These are phyloP conservation scores for Mizuhopecten yessoensis DNA, from an alignment of 1,140 invertebrate species.

Conservation along the genomic window DNA sequence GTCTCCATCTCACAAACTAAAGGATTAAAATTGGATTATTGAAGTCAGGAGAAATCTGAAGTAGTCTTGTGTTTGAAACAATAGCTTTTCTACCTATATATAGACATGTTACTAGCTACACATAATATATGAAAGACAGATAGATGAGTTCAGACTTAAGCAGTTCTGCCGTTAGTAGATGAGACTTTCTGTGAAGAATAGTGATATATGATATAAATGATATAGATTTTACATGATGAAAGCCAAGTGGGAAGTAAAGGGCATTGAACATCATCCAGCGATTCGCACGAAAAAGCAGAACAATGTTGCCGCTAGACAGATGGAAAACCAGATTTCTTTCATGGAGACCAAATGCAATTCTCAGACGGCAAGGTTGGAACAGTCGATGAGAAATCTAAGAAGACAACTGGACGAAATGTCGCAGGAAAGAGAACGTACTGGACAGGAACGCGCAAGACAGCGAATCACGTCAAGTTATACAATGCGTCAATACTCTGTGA, in stretches of 20 bases:
- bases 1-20: neutral
- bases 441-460: neutral
- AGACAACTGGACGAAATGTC: conserved; percentile 58
- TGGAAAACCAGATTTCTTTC: conserved; percentile 53
- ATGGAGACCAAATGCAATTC: conserved; percentile 57
- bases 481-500: conserved; percentile 54
- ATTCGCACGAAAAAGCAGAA: conserved; percentile 59
- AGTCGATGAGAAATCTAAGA: conserved; percentile 57
- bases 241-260: neutral
- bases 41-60: neutral
- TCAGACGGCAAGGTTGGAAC: conserved; percentile 52
- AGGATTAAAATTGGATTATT: neutral
- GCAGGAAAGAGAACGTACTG: conserved; percentile 44
- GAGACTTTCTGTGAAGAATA: neutral
- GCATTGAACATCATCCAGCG: conserved; percentile 48
- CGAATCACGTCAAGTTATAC: conserved; percentile 46
- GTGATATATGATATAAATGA: neutral
- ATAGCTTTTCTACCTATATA: too few relatives aligned
- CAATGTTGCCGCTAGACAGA: conserved; percentile 58
- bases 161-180: neutral
- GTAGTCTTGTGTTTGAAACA: too few relatives aligned
- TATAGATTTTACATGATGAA: neutral
- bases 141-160: neutral
- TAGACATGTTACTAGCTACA: too few relatives aligned
- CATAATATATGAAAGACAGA: too few relatives aligned